These are phyloP conservation scores for Gnathonemus longibarbis DNA, from an alignment of 2,113 vertebrate genomes.

Conservation along the genomic window DNA sequence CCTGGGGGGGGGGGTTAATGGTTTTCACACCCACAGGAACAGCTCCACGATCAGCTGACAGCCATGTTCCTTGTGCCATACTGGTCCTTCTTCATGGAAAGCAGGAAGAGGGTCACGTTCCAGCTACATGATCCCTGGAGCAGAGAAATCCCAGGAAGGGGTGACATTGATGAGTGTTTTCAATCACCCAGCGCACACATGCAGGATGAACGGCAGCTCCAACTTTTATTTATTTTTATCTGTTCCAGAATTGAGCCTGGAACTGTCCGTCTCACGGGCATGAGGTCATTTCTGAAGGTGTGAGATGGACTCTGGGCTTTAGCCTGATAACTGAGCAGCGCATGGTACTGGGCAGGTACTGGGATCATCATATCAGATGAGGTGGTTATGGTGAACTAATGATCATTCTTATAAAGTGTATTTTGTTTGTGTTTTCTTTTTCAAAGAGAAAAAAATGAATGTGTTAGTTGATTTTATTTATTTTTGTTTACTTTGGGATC, in stretches of 20 bases:
- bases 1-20: neutral
- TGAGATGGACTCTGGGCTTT: neutral
- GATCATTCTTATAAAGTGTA: neutral
- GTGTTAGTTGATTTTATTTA: conserved; percentile 10
- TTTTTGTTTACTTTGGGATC: neutral
- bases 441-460: neutral
- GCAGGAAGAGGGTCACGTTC: neutral
- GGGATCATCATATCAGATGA: neutral
- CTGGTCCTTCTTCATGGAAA: neutral
- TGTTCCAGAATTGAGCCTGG: neutral
- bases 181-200: neutral
- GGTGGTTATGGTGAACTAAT: neutral
- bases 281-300: neutral
- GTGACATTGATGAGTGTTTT: neutral
- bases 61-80: neutral
- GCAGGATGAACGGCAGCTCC: neutral
- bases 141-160: neutral
- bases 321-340: neutral
- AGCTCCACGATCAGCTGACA: neutral
- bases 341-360: neutral
- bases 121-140: neutral
- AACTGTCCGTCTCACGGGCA: neutral
- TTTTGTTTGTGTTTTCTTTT: conserved; percentile 15
- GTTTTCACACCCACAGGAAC: conserved; percentile 1
- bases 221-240: neutral